Evolutionary conservation across 2,888 invertebrate species (phyloP).

Genomic region (Hypena proboscidalis): DNA sequence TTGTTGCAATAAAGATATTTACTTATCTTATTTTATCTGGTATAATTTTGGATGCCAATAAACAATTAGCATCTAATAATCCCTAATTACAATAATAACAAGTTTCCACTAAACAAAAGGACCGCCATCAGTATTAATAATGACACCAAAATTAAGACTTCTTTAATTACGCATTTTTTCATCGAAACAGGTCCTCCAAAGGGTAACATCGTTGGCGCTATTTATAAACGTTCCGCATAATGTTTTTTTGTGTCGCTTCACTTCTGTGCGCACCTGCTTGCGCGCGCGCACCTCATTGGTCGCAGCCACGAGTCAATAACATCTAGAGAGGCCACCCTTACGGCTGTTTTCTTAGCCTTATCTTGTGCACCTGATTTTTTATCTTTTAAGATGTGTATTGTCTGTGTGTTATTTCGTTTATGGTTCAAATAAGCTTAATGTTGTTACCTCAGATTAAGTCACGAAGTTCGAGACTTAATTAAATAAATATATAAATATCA

Average conservation of each 20-base stretch:
- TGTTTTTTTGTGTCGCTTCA: slow-evolving; percentile 51
- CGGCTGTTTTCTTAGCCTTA: slow-evolving; percentile 65
- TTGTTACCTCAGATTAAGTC: too few species aligned
- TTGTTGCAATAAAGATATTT: too few species aligned
- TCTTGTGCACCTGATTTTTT: slow-evolving; percentile 43
- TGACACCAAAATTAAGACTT: slow-evolving; percentile 9
- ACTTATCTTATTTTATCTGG: too few species aligned
- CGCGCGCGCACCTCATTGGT: slow-evolving; percentile 65
- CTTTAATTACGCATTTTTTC: slow-evolving; percentile 43
- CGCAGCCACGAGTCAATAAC: slow-evolving; percentile 73
- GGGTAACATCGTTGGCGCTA: slow-evolving; percentile 75
- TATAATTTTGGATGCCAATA: too few species aligned
- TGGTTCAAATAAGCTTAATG: too few species aligned
- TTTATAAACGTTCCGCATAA: slow-evolving; percentile 73
- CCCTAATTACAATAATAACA: too few species aligned
- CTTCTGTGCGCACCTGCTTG: slow-evolving; percentile 72
- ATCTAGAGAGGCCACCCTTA: slow-evolving; percentile 71
- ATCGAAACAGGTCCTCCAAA: slow-evolving; percentile 57
- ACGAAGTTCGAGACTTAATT: too few species aligned
- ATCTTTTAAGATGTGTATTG: too few species aligned
- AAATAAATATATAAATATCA: too few species aligned
- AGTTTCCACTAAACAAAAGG: slow-evolving; percentile 1
- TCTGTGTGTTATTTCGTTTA: too few species aligned
- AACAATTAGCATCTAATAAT: too few species aligned
- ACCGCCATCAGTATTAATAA: neutral